These are phyloP conservation scores for Prionailurus bengalensis DNA, from an alignment of 2,113 vertebrate species.

Conservation along the genomic window DNA sequence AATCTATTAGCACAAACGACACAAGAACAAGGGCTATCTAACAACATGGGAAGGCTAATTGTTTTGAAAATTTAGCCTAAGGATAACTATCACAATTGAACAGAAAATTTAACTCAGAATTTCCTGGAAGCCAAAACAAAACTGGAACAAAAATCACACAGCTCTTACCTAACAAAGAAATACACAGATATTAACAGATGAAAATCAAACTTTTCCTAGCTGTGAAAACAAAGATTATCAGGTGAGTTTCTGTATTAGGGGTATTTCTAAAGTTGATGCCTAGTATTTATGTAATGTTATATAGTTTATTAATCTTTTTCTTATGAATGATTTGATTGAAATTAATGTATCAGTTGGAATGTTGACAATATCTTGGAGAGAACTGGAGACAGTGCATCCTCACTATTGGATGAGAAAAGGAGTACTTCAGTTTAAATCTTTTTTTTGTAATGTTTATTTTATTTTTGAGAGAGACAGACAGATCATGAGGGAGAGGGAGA, in stretches of 20 bases:
- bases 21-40: background rate
- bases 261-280: background rate
- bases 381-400: background rate
- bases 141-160: background rate
- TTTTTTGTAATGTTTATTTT: no score
- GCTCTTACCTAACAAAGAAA: background rate
- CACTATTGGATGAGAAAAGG: background rate
- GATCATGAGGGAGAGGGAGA: no score
- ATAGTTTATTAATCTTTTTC: background rate
- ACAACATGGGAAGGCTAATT: background rate
- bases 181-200: background rate
- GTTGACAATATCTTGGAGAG: background rate
- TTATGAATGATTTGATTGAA: background rate
- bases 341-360: background rate
- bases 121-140: background rate
- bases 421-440: no score
- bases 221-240: background rate
- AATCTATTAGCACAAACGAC: background rate
- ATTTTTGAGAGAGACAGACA: no score
- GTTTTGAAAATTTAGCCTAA: background rate
- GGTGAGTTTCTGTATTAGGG: background rate
- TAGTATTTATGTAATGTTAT: background rate
- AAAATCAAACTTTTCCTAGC: background rate
- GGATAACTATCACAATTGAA: background rate
- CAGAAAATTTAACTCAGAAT: background rate